Base-by-base conservation (phyloP, 2,888 invertebrate species). In the Ptilodon capucinus region DNA sequence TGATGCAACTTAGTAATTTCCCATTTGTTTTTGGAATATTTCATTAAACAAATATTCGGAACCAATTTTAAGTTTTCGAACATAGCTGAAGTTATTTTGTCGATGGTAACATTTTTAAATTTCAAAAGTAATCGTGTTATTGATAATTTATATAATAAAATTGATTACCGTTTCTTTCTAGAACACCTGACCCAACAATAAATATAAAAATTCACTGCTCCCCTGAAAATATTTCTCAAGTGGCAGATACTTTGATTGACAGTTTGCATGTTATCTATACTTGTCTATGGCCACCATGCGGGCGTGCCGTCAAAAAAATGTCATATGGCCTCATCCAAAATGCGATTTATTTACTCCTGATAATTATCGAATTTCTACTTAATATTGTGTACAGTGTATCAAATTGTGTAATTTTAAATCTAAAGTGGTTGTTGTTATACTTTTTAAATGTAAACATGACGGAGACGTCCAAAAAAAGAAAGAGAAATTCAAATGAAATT, bases 401-500 rank as follows among this genome's bases (percentile, higher is more conserved):
- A 46, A 52, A 61, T 40, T 60, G 59, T 46, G 50, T 77, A 38
- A 43, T 74, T 47, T 64, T 57, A 50, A 48, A 71, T 42, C 13
- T 76, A 17, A 68, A 71, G 54, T 54, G 66, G 32, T 49, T 78
- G 46, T 35, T 81, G 30, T 50, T 71, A 49, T 61, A 63, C 40
- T 25, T 80, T 14, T 59, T 77, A 53, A 51, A 78, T 78, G 74
- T 75, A 68, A 86, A 74, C 56, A 90, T 90, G 90, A 79, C 77
- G 9, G 86, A 88, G 57, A 69, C 79, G 28, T 58, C 81, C 1
- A 84, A 86, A 47, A 86, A 84, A 66, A 74, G 78, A 6, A 89
- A 86, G 53, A 74, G 70, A 49, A 76, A 57, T 44, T 46, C 70
- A 13, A 70, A 68, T 48, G 74, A 68, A 1, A 60, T 73, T 57